A percentile compares a stretch with the other conserved stretches of the same genome.
Conservation (phyloP, 2,113 vertebrate genomes). For the Gyps fulvus region DNA sequence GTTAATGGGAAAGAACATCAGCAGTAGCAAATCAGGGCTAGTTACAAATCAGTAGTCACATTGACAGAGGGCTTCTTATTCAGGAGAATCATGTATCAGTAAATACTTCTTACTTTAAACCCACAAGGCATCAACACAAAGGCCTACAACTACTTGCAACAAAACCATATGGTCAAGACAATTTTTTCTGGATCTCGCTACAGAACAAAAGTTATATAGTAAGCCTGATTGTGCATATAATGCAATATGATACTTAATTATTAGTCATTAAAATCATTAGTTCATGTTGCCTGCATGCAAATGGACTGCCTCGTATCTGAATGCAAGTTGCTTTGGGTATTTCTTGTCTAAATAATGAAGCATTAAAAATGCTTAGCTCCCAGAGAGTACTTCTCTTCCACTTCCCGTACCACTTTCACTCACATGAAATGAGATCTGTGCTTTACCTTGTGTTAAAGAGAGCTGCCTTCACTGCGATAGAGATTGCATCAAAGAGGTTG, state of each 20-base stretch:
- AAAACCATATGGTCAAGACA: not conserved
- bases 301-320: not conserved
- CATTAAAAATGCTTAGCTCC: not conserved
- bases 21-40: not conserved
- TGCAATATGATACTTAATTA: not conserved
- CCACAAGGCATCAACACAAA: not conserved
- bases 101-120: not conserved
- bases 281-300: not conserved
- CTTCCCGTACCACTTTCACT: not conserved
- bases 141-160: not conserved
- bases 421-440: not conserved
- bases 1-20: not conserved
- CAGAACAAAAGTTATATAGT: not conserved
- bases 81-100: not conserved
- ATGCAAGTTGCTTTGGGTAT: not conserved
- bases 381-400: not conserved
- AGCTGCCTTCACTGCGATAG: slow-evolving; percentile 95
- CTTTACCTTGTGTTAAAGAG: slow-evolving; percentile 94
- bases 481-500: slow-evolving; percentile 93
- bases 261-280: not conserved
- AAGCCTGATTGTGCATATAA: not conserved
- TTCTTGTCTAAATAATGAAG: not conserved
- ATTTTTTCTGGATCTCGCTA: not conserved
- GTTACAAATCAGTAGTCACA: not conserved
- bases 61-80: not conserved